Percentiles rank a stretch among this genome's conserved stretches.
Evolutionary conservation across 2,113 vertebrate species (phyloP).

Genomic region (Felis chaus): DNA sequence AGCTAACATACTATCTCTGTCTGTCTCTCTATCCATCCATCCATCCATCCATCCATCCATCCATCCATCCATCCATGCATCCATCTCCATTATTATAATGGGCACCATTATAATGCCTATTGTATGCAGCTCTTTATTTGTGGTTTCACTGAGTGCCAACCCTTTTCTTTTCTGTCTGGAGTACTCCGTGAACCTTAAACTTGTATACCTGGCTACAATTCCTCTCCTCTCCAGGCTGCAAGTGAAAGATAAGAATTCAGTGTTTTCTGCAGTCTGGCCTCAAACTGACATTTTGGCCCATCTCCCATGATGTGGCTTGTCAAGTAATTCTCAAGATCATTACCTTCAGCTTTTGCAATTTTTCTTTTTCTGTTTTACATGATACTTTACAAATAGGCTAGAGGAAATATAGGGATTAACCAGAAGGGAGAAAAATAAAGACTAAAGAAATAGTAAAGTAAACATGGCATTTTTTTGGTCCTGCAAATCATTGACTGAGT

Average conservation of each 20-base stretch:
- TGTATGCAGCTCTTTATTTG: background rate
- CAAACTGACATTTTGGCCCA: constrained; percentile 10
- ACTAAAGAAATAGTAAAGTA: constrained; percentile 21
- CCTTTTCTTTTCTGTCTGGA: background rate
- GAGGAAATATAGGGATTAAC: constrained; percentile 39
- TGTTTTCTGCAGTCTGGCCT: background rate
- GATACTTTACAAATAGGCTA: constrained; percentile 23
- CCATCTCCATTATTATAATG: background rate
- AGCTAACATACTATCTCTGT: background rate
- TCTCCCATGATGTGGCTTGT: background rate
- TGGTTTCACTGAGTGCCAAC: background rate
- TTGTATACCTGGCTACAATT: background rate
- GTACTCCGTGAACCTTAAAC: background rate
- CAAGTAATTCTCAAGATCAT: constrained; percentile 37
- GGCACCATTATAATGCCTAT: background rate
- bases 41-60: background rate
- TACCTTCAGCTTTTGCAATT: background rate
- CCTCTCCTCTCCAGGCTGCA: background rate
- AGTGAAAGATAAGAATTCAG: background rate
- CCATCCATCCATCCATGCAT: background rate
- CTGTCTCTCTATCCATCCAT: background rate
- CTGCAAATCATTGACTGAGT: background rate
- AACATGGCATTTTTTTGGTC: background rate
- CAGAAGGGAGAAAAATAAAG: background rate
- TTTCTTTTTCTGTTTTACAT: constrained; percentile 16